Percentiles rank a stretch among this genome's conserved stretches.
Conservation (phyloP, 2,113 vertebrate species). For the Ranitomeya variabilis region DNA sequence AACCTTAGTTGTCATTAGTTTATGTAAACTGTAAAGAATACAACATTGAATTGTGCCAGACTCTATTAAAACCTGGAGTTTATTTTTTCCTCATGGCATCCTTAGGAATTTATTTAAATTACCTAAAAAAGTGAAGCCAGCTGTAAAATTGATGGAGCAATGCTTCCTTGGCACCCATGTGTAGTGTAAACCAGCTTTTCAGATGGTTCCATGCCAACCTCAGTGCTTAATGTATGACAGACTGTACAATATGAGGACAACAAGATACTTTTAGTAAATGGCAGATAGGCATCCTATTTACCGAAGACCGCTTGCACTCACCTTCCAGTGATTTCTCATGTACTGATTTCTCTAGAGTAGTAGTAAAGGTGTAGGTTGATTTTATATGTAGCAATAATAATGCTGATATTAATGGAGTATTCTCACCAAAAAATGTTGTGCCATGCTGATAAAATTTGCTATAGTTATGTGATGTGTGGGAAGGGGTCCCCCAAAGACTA, state of each 20-base stretch:
- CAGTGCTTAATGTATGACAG: background rate
- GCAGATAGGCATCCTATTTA: background rate
- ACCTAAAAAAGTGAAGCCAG: constrained; percentile 31
- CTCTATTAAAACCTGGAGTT: background rate
- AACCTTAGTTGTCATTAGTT: background rate
- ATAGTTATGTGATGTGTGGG: too few species aligned
- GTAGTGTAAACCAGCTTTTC: constrained; percentile 8
- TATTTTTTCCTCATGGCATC: constrained; percentile 3
- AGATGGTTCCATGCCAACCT: background rate
- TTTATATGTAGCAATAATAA: too few species aligned
- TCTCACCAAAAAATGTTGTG: too few species aligned
- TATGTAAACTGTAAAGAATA: background rate
- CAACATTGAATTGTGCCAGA: background rate
- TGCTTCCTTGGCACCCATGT: constrained; percentile 7
- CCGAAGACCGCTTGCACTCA: background rate
- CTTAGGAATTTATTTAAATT: constrained; percentile 38
- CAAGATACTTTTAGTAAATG: background rate
- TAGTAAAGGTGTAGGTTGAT: background rate
- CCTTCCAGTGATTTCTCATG: background rate
- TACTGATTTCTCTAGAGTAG: background rate
- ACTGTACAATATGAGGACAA: background rate
- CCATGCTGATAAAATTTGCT: too few species aligned
- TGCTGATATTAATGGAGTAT: too few species aligned
- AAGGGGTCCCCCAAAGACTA: too few species aligned
- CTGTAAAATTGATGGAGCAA: constrained; percentile 37